phyloP scores from a whole-genome alignment of 1,140 invertebrate genomes.

The Drosophila paulistorum region DNA sequence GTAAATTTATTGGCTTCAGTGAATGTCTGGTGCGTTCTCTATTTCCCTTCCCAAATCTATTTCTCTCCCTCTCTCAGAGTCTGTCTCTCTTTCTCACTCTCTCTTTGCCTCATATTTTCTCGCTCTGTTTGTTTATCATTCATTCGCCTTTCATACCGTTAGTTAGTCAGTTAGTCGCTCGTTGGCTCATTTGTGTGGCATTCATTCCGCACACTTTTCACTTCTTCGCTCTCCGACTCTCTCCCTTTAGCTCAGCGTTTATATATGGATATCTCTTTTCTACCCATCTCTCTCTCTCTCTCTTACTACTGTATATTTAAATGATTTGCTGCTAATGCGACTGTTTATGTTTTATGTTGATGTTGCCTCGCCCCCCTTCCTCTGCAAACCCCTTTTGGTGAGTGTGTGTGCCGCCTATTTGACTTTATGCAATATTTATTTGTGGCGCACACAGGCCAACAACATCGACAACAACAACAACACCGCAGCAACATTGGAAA shows the following conservation, averaged over 20 bases:
- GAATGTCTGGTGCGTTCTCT: not conserved
- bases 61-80: not conserved
- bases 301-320: slow-evolving; percentile 64
- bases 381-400: not conserved
- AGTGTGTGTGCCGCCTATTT: slow-evolving; percentile 55
- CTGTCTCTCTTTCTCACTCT: not conserved
- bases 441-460: slow-evolving; percentile 50
- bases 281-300: not conserved
- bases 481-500: slow-evolving; percentile 64
- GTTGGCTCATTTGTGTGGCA: slow-evolving; percentile 33
- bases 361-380: slow-evolving; percentile 46
- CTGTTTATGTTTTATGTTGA: slow-evolving; percentile 79
- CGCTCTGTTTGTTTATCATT: slow-evolving; percentile 15
- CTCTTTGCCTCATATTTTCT: not conserved
- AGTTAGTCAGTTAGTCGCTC: slow-evolving; percentile 60
- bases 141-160: slow-evolving; percentile 45
- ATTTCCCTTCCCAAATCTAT: not conserved
- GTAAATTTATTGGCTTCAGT: slow-evolving; percentile 24
- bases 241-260: not conserved
- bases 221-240: not conserved
- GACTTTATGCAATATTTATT: slow-evolving; percentile 78
- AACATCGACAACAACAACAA: slow-evolving; percentile 17
- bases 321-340: slow-evolving; percentile 78
- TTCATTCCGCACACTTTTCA: not conserved
- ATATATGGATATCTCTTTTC: not conserved